Conservation (phyloP, 2,888 invertebrate species). For the Pecten maximus region DNA sequence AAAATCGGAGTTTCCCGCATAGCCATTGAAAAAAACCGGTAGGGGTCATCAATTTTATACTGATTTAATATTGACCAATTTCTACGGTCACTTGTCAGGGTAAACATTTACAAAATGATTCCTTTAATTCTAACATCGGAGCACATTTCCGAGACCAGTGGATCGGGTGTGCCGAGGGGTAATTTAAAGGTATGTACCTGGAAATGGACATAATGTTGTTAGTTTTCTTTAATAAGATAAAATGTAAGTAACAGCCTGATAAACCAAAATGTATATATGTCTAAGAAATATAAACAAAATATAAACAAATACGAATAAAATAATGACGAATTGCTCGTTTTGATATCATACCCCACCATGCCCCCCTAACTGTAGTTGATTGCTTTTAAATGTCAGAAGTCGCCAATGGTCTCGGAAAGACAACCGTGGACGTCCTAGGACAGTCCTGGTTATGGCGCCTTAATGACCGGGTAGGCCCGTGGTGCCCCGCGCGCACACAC, state of each 20-base stretch:
- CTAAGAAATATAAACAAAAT: not conserved
- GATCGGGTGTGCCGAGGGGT: not conserved
- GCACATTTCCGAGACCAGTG: not conserved
- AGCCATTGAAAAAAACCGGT: not conserved
- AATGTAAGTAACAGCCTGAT: not conserved
- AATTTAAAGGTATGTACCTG: not conserved
- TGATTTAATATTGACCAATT: conserved; percentile 27
- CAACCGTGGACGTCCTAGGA: not conserved
- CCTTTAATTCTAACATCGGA: not conserved
- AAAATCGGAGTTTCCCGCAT: not conserved
- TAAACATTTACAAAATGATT: conserved; percentile 27
- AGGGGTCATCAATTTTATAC: conserved; percentile 17
- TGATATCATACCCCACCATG: not conserved
- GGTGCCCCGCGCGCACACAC: conserved; percentile 20
- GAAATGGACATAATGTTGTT: not conserved
- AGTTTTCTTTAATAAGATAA: not conserved
- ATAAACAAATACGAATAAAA: not conserved
- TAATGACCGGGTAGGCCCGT: conserved; percentile 29
- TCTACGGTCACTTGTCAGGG: conserved; percentile 6
- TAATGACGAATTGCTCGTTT: not conserved
- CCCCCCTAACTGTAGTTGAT: not conserved
- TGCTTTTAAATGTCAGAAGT: conserved; percentile 24
- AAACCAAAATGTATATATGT: not conserved
- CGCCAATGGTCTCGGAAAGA: not conserved
- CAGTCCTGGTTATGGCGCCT: not conserved